Conservation (phyloP, 1,140 invertebrate genomes). For the Halotydeus destructor region DNA sequence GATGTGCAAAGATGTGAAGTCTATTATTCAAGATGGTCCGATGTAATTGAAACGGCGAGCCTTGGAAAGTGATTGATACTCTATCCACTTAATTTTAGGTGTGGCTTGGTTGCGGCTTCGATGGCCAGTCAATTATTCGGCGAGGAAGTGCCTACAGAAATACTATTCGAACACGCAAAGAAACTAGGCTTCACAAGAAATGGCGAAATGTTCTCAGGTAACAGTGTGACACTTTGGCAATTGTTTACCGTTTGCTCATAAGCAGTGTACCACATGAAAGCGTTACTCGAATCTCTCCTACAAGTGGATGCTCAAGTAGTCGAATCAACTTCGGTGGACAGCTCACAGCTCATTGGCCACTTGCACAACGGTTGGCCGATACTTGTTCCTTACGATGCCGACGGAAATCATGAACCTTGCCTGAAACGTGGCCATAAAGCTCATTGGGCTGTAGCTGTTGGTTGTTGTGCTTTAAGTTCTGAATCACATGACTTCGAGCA, state of each 20-base stretch:
- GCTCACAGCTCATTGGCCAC: constrained; percentile 27
- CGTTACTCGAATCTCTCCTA: neutral
- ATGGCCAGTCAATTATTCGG: constrained; percentile 41
- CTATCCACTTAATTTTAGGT: constrained; percentile 29
- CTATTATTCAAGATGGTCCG: neutral
- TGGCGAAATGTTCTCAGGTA: constrained; percentile 64
- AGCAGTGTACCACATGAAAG: neutral
- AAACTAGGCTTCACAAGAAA: constrained; percentile 41
- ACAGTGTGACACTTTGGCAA: constrained; percentile 33
- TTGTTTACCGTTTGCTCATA: neutral
- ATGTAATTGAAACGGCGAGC: constrained; percentile 2
- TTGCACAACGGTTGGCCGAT: constrained; percentile 31
- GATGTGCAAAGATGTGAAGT: neutral
- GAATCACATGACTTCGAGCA: too few species aligned
- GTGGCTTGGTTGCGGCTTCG: constrained; percentile 53
- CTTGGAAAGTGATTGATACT: constrained; percentile 2
- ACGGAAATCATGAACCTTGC: constrained; percentile 60
- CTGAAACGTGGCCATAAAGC: constrained; percentile 53
- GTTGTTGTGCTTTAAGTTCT: constrained; percentile 34
- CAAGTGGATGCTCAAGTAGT: neutral
- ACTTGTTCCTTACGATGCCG: constrained; percentile 54
- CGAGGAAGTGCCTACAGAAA: constrained; percentile 26
- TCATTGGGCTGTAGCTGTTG: constrained; percentile 56
- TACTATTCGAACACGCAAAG: constrained; percentile 37
- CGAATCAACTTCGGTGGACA: constrained; percentile 23